These are phyloP conservation scores for Labeo calbasu DNA, from an alignment of 2,797 vertebrate species.

Conservation along the genomic window DNA sequence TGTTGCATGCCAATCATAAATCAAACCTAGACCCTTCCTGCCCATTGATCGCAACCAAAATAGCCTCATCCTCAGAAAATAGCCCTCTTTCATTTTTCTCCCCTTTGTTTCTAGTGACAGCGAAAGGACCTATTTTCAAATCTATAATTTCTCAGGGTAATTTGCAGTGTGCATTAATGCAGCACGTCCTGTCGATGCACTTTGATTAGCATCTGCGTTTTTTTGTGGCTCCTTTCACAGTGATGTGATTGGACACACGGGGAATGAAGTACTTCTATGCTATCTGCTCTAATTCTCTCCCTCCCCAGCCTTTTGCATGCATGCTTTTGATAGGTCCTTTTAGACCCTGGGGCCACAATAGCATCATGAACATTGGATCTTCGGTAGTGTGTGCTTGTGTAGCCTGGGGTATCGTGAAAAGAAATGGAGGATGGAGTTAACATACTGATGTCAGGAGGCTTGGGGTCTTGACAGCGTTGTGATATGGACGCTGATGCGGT, in stretches of 20 bases:
- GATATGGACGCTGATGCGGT: not conserved
- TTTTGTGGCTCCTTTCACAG: constrained; percentile 5
- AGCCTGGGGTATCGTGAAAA: not conserved
- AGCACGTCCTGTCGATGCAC: not conserved
- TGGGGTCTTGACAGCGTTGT: not conserved
- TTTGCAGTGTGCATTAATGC: constrained; percentile 4
- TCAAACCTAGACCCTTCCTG: constrained; percentile 1
- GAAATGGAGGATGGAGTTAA: not conserved
- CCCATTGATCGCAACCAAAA: not conserved
- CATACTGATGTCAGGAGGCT: constrained; percentile 5
- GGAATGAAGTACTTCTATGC: constrained; percentile 17
- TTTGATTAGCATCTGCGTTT: not conserved
- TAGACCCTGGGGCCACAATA: not conserved
- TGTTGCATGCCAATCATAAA: not conserved
- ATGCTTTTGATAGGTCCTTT: not conserved
- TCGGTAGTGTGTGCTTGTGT: not conserved
- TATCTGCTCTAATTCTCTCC: constrained; percentile 5
- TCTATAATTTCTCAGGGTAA: constrained; percentile 16
- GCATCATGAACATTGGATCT: not conserved
- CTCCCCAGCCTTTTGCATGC: not conserved
- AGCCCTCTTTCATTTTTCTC: not conserved
- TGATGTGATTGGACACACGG: not conserved
- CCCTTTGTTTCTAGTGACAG: constrained; percentile 5
- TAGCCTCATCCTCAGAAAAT: constrained; percentile 7
- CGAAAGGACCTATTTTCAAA: constrained; percentile 29